These are phyloP conservation scores for Gadus chalcogrammus DNA, from an alignment of 2,113 vertebrate species.

Conservation along the genomic window DNA sequence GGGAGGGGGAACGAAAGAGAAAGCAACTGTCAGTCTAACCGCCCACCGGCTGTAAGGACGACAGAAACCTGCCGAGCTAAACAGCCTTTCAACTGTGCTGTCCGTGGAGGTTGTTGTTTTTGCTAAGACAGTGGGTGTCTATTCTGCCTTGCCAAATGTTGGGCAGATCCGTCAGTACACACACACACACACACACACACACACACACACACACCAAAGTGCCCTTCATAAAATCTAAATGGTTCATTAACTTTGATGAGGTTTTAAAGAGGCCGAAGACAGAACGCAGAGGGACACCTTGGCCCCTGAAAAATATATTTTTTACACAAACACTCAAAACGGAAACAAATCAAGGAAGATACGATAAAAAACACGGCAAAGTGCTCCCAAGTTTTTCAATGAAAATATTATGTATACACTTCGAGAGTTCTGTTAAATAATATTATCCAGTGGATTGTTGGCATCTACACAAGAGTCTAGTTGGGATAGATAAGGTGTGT, in stretches of 20 bases:
- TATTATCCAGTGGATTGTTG: neutral
- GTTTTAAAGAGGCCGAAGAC: neutral
- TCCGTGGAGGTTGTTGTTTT: neutral
- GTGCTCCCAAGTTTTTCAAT: neutral
- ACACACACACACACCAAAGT: neutral
- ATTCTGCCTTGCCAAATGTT: neutral
- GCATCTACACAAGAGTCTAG: neutral
- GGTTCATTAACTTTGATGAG: constrained; percentile 30
- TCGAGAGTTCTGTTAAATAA: neutral
- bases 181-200: neutral
- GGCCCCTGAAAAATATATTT: constrained; percentile 1
- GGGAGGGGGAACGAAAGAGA: constrained; percentile 12
- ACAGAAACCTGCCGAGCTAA: neutral
- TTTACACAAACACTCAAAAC: constrained; percentile 1
- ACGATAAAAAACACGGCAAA: constrained; percentile 7
- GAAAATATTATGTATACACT: neutral
- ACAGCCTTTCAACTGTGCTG: neutral
- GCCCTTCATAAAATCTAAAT: neutral
- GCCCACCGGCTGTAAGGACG: neutral
- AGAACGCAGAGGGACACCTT: constrained; percentile 6
- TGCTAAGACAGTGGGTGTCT: neutral
- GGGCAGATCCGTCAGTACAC: constrained; percentile 6
- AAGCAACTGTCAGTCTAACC: constrained; percentile 13
- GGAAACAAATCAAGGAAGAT: constrained; percentile 11
- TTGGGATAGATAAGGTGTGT: neutral